A percentile compares a stretch with the other conserved stretches of the same genome.
Evolutionary conservation across 2,113 vertebrate genomes (phyloP).

Genomic region (Chionodraco myersi): DNA sequence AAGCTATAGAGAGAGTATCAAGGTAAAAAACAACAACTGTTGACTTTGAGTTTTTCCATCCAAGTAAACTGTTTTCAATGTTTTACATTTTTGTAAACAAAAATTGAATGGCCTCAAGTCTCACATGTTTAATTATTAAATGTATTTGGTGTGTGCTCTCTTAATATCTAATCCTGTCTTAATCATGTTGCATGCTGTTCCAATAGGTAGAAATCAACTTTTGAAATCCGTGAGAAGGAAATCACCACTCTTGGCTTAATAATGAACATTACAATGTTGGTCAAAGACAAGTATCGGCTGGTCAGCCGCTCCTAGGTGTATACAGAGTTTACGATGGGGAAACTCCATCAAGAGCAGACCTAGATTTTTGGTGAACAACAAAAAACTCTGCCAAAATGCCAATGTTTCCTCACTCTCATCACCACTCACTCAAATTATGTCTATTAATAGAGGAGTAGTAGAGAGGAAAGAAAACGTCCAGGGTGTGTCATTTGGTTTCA

Average conservation of each 20-base stretch:
- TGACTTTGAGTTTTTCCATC: not conserved
- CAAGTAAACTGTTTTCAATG: not conserved
- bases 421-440: too few species aligned
- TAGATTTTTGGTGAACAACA: not conserved
- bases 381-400: not conserved
- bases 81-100: too few species aligned
- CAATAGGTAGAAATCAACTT: not conserved
- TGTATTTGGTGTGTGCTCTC: too few species aligned
- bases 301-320: too few species aligned
- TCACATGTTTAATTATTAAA: too few species aligned
- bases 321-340: not conserved
- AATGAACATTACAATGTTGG: not conserved
- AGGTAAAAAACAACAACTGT: conserved; percentile 80
- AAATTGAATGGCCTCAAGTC: too few species aligned
- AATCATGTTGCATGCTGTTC: not conserved
- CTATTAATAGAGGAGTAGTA: not conserved
- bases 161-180: not conserved
- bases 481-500: not conserved
- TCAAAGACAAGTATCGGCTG: too few species aligned
- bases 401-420: too few species aligned
- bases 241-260: not conserved
- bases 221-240: not conserved
- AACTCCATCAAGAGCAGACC: not conserved
- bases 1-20: conserved; percentile 92
- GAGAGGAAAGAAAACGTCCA: not conserved